Evolutionary conservation across 2,888 invertebrate species (phyloP), one percentile per base, ranked within the genome.

Genomic region (Hedychridium roseum): DNA sequence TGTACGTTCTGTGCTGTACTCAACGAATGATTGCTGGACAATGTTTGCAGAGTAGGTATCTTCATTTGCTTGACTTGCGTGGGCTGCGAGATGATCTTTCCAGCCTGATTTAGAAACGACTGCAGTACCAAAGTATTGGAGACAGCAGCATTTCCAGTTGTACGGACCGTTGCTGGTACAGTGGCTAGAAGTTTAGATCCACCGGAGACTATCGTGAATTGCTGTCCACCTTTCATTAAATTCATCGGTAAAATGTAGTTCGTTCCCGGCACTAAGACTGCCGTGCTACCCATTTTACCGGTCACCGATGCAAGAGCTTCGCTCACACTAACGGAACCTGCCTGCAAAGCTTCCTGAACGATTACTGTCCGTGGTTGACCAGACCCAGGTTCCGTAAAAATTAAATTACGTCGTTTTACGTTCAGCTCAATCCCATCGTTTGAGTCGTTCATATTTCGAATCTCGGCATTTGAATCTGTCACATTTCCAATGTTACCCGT

Each of bases 181-280:
- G 78, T 76, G n/a, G 71, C 74, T 16, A 74, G 70, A 4, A 84
- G 80, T 68, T 84, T 83, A 42, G 88, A 88, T 4, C 87, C 86
- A 56, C 88, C 87, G 3, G 88, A 88, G 2, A 89, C 87, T 50
- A 88, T 88, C 2, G 88, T 87, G 48, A 88, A 87, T 66, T 88
- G 88, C 68, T 88, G 88, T 1, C 87, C 86, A 5, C 87, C 85
- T 76, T 89, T 89, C 48, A 89, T 83, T 81, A 88, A 84, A 2
- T 88, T 88, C 60, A 88, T 86, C 0, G 89, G 89, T 60, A 89
- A 76, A 49, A 89, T 84, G 63, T 88, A 88, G 73, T 88, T 88
- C 4, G 76, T 71, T 0, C 88, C 86, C n/a, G 88, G 88, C 75
- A 88, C 87, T 30, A 89, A 74, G 4, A 89, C 87, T 0, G 88